These are phyloP conservation scores for Pipistrellus nathusii DNA, from an alignment of 2,797 vertebrate genomes.

Conservation along the genomic window DNA sequence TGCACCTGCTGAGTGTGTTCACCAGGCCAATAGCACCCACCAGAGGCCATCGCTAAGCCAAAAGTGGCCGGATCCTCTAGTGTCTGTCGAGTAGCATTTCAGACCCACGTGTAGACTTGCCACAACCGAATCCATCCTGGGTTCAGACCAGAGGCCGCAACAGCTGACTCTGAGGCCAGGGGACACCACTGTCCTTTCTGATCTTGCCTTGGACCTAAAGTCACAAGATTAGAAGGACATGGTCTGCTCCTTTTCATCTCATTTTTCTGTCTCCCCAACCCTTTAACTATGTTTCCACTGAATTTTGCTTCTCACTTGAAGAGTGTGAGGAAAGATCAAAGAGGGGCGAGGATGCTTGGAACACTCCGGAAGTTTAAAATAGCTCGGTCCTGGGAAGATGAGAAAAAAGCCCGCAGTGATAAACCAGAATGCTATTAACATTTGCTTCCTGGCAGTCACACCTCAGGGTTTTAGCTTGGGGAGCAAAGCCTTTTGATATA, in stretches of 20 bases:
- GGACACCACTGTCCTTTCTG: not conserved
- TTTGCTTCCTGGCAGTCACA: not conserved
- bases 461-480: not conserved
- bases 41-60: not conserved
- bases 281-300: not conserved
- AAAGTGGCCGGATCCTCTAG: accelerated
- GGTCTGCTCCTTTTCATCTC: not conserved
- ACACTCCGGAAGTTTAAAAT: not conserved
- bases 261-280: not conserved
- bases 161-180: not conserved
- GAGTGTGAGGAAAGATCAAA: not conserved
- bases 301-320: not conserved
- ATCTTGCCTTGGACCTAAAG: not conserved
- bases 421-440: not conserved
- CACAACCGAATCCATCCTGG: accelerated
- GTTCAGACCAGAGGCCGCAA: not conserved
- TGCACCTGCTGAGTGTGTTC: constrained; percentile 89
- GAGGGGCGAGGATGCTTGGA: not conserved
- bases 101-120: not conserved
- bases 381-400: not conserved
- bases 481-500: not conserved
- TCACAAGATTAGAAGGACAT: not conserved
- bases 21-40: accelerated
- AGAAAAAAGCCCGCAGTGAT: not conserved
- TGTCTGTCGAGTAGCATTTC: not conserved